Percentiles rank a stretch among this genome's conserved stretches.
These are phyloP conservation scores for Fregata magnificens DNA, from an alignment of 2,113 vertebrate genomes.

Conservation along the genomic window DNA sequence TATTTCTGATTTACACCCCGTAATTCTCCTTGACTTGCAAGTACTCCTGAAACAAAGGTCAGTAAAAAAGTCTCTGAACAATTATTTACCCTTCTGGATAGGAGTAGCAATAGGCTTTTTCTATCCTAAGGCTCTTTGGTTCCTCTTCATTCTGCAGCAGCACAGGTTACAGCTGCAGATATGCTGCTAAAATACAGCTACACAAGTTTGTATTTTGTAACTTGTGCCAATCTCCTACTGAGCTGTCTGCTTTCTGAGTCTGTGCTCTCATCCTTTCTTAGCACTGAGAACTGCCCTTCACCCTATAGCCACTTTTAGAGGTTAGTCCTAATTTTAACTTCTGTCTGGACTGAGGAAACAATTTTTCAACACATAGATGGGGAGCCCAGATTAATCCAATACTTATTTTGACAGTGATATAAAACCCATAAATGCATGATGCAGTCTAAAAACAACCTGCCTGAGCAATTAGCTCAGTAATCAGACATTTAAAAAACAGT, in stretches of 20 bases:
- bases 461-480: conserved; percentile 5
- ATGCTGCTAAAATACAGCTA: neutral
- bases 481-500: neutral
- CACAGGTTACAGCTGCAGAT: neutral
- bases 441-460: neutral
- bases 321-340: neutral
- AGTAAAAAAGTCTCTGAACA: conserved; percentile 2
- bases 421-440: neutral
- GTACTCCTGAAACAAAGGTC: neutral
- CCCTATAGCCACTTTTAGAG: neutral
- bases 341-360: neutral
- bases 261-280: neutral
- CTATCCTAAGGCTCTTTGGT: neutral
- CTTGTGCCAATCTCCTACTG: neutral
- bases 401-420: neutral
- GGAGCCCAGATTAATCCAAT: neutral
- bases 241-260: neutral
- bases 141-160: neutral
- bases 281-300: neutral
- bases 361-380: neutral
- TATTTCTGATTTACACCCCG: conserved; percentile 3
- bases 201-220: neutral
- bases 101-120: neutral
- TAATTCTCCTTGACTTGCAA: conserved; percentile 30
- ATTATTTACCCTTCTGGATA: neutral